A percentile compares a stretch with the other conserved stretches of the same genome.
phyloP scores from a whole-genome alignment of 2,113 vertebrate species.

The Abramis brama region DNA sequence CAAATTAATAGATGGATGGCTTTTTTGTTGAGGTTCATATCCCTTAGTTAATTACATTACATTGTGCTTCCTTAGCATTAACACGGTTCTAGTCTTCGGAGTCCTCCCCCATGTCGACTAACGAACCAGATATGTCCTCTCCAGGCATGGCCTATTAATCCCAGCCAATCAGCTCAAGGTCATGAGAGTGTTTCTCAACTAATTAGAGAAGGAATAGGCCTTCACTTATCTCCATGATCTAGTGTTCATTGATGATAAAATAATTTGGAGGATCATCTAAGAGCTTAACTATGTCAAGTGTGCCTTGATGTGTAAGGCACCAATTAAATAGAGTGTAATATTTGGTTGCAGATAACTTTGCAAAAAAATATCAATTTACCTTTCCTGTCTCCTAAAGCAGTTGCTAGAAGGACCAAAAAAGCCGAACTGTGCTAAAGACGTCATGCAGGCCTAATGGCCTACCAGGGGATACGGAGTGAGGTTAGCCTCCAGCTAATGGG shows the following conservation, averaged over 20 bases:
- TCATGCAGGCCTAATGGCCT: conserved; percentile 36
- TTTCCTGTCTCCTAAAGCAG: neutral
- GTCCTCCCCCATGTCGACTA: conserved; percentile 15
- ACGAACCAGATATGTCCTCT: conserved; percentile 33
- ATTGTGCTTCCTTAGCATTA: conserved; percentile 39
- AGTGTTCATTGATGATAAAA: neutral
- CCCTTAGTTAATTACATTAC: conserved; percentile 53
- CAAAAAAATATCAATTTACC: neutral
- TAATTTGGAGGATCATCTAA: neutral
- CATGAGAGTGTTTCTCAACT: neutral
- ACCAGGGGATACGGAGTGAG: neutral
- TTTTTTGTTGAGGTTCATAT: conserved; percentile 37
- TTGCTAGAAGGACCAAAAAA: neutral
- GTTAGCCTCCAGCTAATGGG: conserved; percentile 50
- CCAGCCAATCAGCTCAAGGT: conserved; percentile 54
- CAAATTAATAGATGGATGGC: conserved; percentile 54
- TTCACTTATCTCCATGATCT: neutral
- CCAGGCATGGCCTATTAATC: conserved; percentile 50
- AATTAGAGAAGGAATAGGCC: conserved; percentile 15
- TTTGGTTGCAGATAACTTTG: neutral
- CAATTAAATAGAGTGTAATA: neutral
- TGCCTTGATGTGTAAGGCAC: neutral
- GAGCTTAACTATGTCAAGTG: neutral
- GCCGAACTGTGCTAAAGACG: neutral
- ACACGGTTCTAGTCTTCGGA: conserved; percentile 6